phyloP scores from a whole-genome alignment of 2,888 invertebrate genomes.

The Chymomyza fuscimana region DNA sequence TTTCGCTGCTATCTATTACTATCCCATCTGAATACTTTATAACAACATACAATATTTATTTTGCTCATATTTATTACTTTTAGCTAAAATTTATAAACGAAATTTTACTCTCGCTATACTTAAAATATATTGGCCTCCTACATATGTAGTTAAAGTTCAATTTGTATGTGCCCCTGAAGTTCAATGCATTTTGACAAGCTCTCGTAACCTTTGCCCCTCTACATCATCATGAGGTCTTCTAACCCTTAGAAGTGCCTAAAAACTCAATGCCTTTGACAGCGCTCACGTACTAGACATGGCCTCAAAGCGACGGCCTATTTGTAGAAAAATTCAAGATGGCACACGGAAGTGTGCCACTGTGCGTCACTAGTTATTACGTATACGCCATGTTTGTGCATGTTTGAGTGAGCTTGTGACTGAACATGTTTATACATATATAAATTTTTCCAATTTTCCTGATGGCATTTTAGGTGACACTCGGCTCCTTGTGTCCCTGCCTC shows the following conservation, averaged over 20 bases:
- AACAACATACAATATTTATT: too few species aligned
- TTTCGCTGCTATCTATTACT: too few species aligned
- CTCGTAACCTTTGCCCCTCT: neutral
- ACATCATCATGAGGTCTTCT: neutral
- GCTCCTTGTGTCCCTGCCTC: slow-evolving; percentile 22
- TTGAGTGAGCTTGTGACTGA: slow-evolving; percentile 20
- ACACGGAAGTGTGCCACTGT: slow-evolving; percentile 36
- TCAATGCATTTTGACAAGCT: neutral
- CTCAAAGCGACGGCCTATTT: slow-evolving; percentile 48
- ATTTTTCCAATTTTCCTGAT: slow-evolving; percentile 67
- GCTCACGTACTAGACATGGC: slow-evolving; percentile 44
- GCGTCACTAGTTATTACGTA: slow-evolving; percentile 40
- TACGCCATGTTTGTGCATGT: slow-evolving; percentile 17
- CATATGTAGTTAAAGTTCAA: too few species aligned
- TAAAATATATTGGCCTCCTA: too few species aligned
- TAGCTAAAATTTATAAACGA: too few species aligned
- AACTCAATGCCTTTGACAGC: slow-evolving; percentile 33
- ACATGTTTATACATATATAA: slow-evolving; percentile 20
- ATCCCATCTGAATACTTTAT: too few species aligned
- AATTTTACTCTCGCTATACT: too few species aligned
- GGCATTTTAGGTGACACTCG: slow-evolving; percentile 63
- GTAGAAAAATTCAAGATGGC: slow-evolving; percentile 37
- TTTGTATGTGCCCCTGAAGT: neutral
- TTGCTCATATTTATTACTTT: too few species aligned
- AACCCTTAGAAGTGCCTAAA: neutral